Evolutionary conservation across 2,888 invertebrate genomes (phyloP).

Genomic region (Oligia fasciuncula): DNA sequence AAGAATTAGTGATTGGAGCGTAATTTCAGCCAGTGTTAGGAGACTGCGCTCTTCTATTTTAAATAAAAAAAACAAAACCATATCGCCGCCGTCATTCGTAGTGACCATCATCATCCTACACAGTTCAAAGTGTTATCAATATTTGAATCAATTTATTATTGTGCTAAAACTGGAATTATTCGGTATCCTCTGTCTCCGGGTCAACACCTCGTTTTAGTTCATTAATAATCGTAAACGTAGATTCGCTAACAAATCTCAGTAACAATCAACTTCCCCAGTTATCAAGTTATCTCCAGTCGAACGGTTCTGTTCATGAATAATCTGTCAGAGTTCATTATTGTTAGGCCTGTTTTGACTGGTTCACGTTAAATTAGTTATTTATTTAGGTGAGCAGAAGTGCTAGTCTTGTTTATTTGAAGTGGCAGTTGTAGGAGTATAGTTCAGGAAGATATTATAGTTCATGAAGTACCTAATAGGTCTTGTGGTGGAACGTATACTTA

Average conservation of each 20-base stretch:
- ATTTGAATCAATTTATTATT: background rate
- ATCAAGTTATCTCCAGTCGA: conserved; percentile 42
- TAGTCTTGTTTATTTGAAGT: conserved; percentile 33
- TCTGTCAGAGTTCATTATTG: conserved; percentile 51
- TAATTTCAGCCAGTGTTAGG: no score
- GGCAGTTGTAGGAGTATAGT: conserved; percentile 18
- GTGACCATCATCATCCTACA: background rate
- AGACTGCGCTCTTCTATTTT: no score
- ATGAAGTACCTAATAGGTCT: background rate
- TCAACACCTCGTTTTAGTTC: background rate
- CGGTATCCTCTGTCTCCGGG: background rate
- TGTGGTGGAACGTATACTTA: background rate
- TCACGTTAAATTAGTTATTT: conserved; percentile 48
- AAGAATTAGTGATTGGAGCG: no score
- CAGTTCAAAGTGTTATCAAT: conserved; percentile 5
- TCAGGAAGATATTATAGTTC: conserved; percentile 28
- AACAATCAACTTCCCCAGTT: conserved; percentile 25
- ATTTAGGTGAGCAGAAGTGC: conserved; percentile 46
- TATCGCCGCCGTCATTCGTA: background rate
- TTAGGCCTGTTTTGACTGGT: conserved; percentile 42
- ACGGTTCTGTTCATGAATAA: conserved; percentile 57
- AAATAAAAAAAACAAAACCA: no score
- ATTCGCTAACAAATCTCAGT: conserved; percentile 17
- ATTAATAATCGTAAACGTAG: conserved; percentile 12
- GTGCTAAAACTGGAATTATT: background rate